These are phyloP conservation scores for Sipha maydis DNA, from an alignment of 2,888 invertebrate species.

Conservation along the genomic window DNA sequence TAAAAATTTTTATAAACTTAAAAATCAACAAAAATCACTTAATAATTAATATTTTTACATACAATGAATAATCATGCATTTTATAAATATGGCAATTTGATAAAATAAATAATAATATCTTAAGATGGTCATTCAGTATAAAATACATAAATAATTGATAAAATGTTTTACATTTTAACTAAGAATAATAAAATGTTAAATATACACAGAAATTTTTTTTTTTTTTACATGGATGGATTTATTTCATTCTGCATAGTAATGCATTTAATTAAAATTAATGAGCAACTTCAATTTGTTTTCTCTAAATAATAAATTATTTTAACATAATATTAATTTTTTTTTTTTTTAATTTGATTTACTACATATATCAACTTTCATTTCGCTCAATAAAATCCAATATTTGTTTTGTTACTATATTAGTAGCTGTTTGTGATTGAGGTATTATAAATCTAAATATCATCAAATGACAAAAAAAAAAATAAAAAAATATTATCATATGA, in stretches of 20 bases:
- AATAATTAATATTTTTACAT: neutral
- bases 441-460: conserved; percentile 77
- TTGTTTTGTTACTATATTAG: conserved; percentile 88
- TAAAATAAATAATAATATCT: neutral
- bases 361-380: conserved; percentile 41
- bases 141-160: neutral
- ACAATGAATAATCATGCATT: neutral
- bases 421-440: conserved; percentile 90
- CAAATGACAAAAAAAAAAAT: neutral
- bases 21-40: conserved; percentile 22
- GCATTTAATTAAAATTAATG: neutral
- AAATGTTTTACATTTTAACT: neutral
- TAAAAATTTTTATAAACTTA: neutral
- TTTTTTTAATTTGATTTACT: neutral
- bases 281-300: conserved; percentile 23
- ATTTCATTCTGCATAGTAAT: neutral
- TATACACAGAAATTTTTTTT: neutral
- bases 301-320: neutral
- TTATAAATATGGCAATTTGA: conserved; percentile 7
- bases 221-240: conserved; percentile 16
- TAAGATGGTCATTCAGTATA: neutral
- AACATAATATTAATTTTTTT: neutral
- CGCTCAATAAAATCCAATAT: conserved; percentile 76
- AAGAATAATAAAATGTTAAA: neutral
- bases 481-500: neutral